These are phyloP conservation scores for Pocillopora meandrina DNA, from an alignment of 92 coral and sea anemone genomes.

Conservation along the genomic window DNA sequence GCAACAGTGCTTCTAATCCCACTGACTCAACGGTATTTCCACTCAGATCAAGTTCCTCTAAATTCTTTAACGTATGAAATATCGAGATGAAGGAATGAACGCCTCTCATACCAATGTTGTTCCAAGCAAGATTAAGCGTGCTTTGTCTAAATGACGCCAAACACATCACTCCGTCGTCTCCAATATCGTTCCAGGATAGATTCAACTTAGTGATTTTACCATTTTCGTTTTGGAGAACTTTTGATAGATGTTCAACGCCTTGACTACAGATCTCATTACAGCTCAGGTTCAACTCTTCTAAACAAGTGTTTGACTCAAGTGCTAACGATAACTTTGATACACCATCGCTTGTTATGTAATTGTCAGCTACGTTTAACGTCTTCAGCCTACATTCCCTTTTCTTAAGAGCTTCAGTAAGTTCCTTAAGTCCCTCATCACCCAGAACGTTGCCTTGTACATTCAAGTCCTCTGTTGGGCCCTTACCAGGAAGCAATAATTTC, in stretches of 20 bases:
- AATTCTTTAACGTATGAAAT: constrained; percentile 16
- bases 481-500: constrained; percentile 13
- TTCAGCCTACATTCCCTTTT: constrained; percentile 13
- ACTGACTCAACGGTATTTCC: constrained; percentile 7
- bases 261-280: constrained; percentile 23
- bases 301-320: constrained; percentile 4
- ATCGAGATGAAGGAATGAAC: constrained; percentile 4
- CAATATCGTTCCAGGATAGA: constrained; percentile 26
- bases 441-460: constrained; percentile 16
- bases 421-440: constrained; percentile 24
- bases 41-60: constrained; percentile 34
- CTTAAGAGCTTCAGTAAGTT: constrained; percentile 31
- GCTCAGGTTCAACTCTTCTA: constrained; percentile 32
- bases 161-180: constrained; percentile 28
- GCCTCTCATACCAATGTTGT: constrained; percentile 26
- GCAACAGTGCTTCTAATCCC: constrained; percentile 12
- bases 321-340: constrained; percentile 9
- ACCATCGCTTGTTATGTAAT: constrained; percentile 24
- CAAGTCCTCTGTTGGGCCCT: constrained; percentile 29
- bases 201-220: constrained; percentile 13
- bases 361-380: constrained; percentile 26
- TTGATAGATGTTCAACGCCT: constrained; percentile 24
- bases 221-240: constrained; percentile 8
- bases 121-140: constrained; percentile 21
- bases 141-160: constrained; percentile 18